Base-by-base conservation (phyloP, 2,888 invertebrate genomes). In the Idaea dimidiata region DNA sequence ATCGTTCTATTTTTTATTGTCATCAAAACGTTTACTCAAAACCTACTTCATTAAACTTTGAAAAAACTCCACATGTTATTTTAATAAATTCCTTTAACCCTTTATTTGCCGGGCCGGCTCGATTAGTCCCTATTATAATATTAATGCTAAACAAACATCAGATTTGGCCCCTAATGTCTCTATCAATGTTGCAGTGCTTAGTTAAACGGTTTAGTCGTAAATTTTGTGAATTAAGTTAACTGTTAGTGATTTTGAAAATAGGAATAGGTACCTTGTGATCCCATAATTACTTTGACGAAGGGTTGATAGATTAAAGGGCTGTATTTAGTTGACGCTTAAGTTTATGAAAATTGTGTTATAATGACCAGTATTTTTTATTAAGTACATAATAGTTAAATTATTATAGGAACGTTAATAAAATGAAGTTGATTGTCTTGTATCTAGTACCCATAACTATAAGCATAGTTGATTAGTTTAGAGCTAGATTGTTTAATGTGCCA, bases 101-200 rank as follows among this genome's bases (percentile, higher is more conserved):
- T 91, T 91, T 88, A 88, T 90, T 90, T 88, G 80, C 84, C 75
- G 72, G 79, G 76, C 68, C 79, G 81, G 74, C 14, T 82, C 87
- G 85, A 87, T 88, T 87, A 83, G 79, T 78, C 80, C 82, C 87
- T 73, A 90, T 91, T 91, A 91, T 90, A 84, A 90, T 86, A 89
- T 89, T 87, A 91, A 91, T 89, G 89, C 84, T 89, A 88, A 89
- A 88, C 86, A 91, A 91, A 91, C 91, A 91, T 64, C 79, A 79
- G 80, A 84, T 78, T 82, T 80, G 79, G 77, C 76, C 78, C 82
- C 77, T 85, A 91, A 91, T 89, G 86, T 85, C 91, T 91, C 83
- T 78, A 91, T 91, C 79, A 56, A 68, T 43, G 43, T 43, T 43
- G 43, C 43, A 63, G 68, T 59, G 71, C 69, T 76, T 75, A 75